Base-by-base conservation (phyloP, 2,888 invertebrate species). In the Drosophila anomelani region DNA sequence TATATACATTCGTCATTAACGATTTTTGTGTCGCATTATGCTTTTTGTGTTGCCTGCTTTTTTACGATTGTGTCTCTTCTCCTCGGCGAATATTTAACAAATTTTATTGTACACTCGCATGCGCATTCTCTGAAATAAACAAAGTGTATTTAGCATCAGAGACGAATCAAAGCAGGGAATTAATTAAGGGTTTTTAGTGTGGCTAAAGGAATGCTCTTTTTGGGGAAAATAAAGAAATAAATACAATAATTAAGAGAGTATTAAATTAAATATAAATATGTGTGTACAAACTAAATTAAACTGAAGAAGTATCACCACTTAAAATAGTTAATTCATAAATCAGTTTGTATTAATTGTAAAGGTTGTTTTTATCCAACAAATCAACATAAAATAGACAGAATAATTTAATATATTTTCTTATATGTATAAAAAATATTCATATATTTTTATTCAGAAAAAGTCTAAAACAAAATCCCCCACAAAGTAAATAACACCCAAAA, bases 91-190 rank as follows among this genome's bases (percentile, higher is more conserved):
- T 87, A 82, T 85, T 87, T 80, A 84, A 84, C 80, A 69, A 77
- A 68, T 87, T 87, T 86, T 84, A 84, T 85, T 76, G 71, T 77
- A 81, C 71, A 64, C 44, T 82, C 85, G 77, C 71, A 85, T 85
- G 82, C 81, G 77, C 81, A 84, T 77, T 80, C 80, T 56, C 73
- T 68, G 64, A 76, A 73, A 74, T 47, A 59, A 61, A 67, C 61
- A 66, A 74, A 60, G 63, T 66, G 49, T 43, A 68, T 62, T 60
- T 61, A 17, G 53, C 43, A 47, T 51, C 47, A 46, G 59, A 68
- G 44, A 58, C 47, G 23, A 68, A 51, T 20, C 20, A 38, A 60
- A 12, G 20, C n/a, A 2, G 29, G 8, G 29, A 53, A 15, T 39
- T 26, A 54, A 36, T 23, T 23, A 23, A 5, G 12, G 3, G 7